Evolutionary conservation across 2,888 invertebrate species (phyloP).

Genomic region (Habrosyne pyritoides): DNA sequence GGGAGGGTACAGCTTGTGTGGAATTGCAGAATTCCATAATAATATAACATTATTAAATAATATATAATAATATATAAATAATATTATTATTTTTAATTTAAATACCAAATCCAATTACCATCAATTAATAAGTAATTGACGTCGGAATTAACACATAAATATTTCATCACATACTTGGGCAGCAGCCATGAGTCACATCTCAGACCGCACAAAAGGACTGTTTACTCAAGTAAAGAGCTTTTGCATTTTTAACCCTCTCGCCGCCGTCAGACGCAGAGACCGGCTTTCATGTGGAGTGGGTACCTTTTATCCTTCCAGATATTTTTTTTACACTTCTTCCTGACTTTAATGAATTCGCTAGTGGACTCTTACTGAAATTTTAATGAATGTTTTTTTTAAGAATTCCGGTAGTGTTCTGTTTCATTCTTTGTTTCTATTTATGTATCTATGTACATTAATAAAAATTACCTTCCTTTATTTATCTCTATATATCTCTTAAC

Average conservation of each 20-base stretch:
- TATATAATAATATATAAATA: no score
- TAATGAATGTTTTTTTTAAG: slow-evolving; percentile 27
- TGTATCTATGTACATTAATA: no score
- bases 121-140: no score
- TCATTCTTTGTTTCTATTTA: not conserved
- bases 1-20: no score
- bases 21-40: no score
- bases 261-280: slow-evolving; percentile 33
- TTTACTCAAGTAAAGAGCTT: slow-evolving; percentile 76
- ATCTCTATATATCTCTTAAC: no score
- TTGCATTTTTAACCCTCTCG: slow-evolving; percentile 72
- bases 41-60: no score
- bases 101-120: no score
- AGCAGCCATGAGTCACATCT: slow-evolving; percentile 40
- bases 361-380: slow-evolving; percentile 27
- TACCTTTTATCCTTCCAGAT: slow-evolving; percentile 41
- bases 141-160: slow-evolving; percentile 8
- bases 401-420: not conserved
- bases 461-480: no score
- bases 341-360: slow-evolving; percentile 48
- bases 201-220: slow-evolving; percentile 64
- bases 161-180: slow-evolving; percentile 17
- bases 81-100: no score
- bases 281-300: slow-evolving; percentile 36
- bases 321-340: slow-evolving; percentile 42